phyloP scores from a whole-genome alignment of 2,888 invertebrate species.

The Schizotus pectinicornis region DNA sequence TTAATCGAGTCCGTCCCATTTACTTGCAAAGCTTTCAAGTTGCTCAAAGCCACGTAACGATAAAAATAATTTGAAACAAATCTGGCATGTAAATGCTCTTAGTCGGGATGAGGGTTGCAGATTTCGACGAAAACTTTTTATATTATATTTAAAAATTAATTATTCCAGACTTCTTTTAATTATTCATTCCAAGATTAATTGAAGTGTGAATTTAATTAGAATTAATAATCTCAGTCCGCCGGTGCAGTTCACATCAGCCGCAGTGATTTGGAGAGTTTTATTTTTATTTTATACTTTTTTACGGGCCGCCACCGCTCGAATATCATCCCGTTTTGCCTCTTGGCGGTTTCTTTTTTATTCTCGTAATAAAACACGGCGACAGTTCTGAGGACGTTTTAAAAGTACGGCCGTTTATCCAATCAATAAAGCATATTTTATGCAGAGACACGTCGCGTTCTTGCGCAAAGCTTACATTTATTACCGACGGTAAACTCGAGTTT shows the following conservation, averaged over 20 bases:
- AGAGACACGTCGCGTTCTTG: conserved; percentile 24
- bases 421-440: conserved; percentile 29
- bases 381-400: conserved; percentile 5
- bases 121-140: conserved; percentile 7
- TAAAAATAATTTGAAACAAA: no score
- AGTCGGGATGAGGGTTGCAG: no score
- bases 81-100: no score
- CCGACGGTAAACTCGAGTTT: conserved; percentile 10
- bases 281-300: no score
- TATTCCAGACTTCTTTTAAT: conserved; percentile 21
- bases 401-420: conserved; percentile 22
- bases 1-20: no score
- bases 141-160: conserved; percentile 19
- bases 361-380: conserved; percentile 5
- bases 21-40: no score
- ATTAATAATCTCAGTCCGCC: conserved; percentile 10
- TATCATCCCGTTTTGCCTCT: no score
- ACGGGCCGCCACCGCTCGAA: no score
- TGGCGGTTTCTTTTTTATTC: no score
- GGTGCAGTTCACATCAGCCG: neutral
- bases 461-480: conserved; percentile 21
- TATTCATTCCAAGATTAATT: conserved; percentile 13
- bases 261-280: no score
- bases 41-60: no score
- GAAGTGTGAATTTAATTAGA: conserved; percentile 28